Evolutionary conservation across 2,888 invertebrate genomes (phyloP).

Genomic region (Leucozona laternaria): DNA sequence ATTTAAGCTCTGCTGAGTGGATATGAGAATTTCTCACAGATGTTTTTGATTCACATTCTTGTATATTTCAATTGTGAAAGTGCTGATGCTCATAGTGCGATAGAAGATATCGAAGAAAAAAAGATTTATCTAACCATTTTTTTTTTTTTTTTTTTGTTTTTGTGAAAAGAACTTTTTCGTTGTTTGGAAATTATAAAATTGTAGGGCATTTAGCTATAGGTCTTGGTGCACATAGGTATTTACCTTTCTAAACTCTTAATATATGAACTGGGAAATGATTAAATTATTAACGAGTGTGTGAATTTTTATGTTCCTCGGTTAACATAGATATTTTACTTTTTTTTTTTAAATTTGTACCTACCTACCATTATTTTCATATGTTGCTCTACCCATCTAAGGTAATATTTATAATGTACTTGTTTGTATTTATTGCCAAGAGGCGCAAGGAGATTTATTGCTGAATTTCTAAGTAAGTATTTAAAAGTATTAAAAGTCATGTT

Average conservation of each 20-base stretch:
- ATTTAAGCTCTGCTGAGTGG: constrained; percentile 19
- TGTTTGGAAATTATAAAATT: constrained; percentile 30
- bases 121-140: constrained; percentile 19
- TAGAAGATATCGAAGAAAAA: neutral
- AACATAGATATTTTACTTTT: neutral
- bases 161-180: neutral
- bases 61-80: constrained; percentile 31
- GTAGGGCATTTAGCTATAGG: constrained; percentile 18
- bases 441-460: constrained; percentile 33
- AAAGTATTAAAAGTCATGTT: constrained; percentile 35
- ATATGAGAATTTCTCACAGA: constrained; percentile 31
- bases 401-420: constrained; percentile 34
- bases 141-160: neutral
- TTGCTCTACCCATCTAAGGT: neutral
- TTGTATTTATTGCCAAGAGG: constrained; percentile 31
- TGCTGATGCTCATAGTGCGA: constrained; percentile 15
- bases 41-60: constrained; percentile 46
- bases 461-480: constrained; percentile 32
- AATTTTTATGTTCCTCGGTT: neutral
- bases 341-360: neutral
- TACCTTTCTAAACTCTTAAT: neutral
- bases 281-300: constrained; percentile 22
- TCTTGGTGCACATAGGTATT: neutral
- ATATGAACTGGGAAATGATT: constrained; percentile 11
- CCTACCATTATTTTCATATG: constrained; percentile 19